Evolutionary conservation across 2,113 vertebrate genomes (phyloP).

Genomic region (Cavia porcellus): DNA sequence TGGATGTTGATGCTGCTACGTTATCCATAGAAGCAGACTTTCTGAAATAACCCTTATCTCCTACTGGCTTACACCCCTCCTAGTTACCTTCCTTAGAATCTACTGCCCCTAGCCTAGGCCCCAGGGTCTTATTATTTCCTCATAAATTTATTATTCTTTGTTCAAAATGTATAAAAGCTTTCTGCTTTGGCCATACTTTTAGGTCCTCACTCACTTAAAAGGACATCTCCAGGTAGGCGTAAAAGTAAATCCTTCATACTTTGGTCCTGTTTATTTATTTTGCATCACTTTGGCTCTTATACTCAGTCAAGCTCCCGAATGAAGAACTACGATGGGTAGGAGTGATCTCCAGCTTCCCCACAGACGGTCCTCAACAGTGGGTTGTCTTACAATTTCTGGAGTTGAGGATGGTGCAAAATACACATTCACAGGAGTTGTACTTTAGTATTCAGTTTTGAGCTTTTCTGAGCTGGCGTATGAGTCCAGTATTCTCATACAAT

Average conservation of each 20-base stretch:
- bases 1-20: not conserved
- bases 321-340: not conserved
- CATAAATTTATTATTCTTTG: not conserved
- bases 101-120: not conserved
- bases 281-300: not conserved
- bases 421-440: not conserved
- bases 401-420: not conserved
- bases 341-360: not conserved
- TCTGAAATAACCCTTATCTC: not conserved
- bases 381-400: not conserved
- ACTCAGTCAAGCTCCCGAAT: not conserved
- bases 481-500: not conserved
- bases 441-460: not conserved
- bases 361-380: not conserved
- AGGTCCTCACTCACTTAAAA: not conserved
- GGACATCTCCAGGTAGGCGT: not conserved
- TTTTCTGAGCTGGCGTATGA: not conserved
- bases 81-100: not conserved
- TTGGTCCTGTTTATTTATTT: not conserved
- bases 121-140: not conserved
- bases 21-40: not conserved
- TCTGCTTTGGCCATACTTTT: not conserved
- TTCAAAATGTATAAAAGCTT: not conserved
- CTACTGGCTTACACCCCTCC: not conserved
- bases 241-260: not conserved